Base-by-base conservation (phyloP, 35 echinoderm and acorn worm genomes). In the Apostichopus californicus region DNA sequence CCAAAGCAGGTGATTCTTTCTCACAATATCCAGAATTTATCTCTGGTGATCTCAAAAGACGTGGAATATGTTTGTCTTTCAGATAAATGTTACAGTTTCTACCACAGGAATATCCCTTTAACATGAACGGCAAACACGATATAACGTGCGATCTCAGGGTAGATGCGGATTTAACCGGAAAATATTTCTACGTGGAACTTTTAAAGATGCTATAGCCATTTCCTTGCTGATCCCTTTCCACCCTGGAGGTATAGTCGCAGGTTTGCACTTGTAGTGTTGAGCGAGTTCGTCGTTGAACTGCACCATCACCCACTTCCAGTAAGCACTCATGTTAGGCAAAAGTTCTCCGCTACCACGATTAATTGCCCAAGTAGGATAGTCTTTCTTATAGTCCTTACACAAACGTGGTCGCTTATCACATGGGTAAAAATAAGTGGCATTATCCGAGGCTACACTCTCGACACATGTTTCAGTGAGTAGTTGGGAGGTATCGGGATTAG, bases 311-410 rank as follows among this genome's bases (percentile, higher is more conserved):
- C 70, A 73, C 15, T 73, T 73, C 70, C 70, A 73, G 18, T 73
- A 73, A 73, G 11, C 70, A 15, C 5, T 15, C 0, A 2, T 10
- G 1, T 6, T 21, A 6, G 70, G 70, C 15, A 73, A 15, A 73
- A 73, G 70, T 21, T 73, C 70, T 5, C 20, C 71, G 5, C 5
- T 8, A 18, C 6, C 2, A 18, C 17, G 14, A 10, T 68, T 68
- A 18, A 85, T 85, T 85, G 23, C 9, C 81, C 81, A 85, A 3
- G 55, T 2, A 22, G 56, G 81, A 12, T 58, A 85, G 20, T 85
- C 81, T 85, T 85, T 24, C 22, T 85, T 85, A 20, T 85, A 85
- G 58, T 85, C 23, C 10, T 85, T 85, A 85, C 55, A 85, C 28
- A 83, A 17, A 56, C 80, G 80, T 11, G 46, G 46, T 9, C 2